Conservation (phyloP, 2,888 invertebrate species). For the Ormyrus rosae region DNA sequence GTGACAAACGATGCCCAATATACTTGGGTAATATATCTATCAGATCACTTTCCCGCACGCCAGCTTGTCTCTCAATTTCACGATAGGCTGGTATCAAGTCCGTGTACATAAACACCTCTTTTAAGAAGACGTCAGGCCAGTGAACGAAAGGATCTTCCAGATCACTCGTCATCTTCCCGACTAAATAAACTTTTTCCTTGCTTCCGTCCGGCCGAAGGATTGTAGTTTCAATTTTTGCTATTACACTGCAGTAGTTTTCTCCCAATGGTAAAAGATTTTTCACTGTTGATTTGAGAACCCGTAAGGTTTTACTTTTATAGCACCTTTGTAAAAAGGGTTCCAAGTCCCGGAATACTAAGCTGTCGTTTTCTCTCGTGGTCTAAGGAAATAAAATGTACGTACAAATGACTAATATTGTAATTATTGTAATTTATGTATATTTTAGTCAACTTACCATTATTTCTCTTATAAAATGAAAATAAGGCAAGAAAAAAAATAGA, state of each 20-base stretch:
- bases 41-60: constrained; percentile 59
- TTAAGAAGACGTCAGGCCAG: constrained; percentile 78
- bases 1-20: constrained; percentile 77
- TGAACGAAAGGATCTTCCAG: constrained; percentile 78
- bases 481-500: no score
- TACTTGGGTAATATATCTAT: constrained; percentile 78
- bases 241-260: constrained; percentile 81
- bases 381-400: no score
- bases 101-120: constrained; percentile 79
- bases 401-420: no score
- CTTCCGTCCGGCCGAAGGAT: constrained; percentile 55
- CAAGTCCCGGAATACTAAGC: neutral
- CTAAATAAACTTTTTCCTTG: constrained; percentile 75
- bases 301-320: neutral
- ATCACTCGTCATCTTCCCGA: constrained; percentile 79
- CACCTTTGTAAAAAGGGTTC: constrained; percentile 17
- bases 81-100: constrained; percentile 77
- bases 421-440: no score
- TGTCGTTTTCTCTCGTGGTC: no score
- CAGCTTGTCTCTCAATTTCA: constrained; percentile 73
- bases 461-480: no score
- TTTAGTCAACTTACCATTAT: no score
- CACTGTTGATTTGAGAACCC: constrained; percentile 2
- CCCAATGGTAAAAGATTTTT: constrained; percentile 66
- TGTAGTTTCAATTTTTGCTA: constrained; percentile 72